phyloP scores from a whole-genome alignment of 2,797 vertebrate species.

The Myotis daubentonii region DNA sequence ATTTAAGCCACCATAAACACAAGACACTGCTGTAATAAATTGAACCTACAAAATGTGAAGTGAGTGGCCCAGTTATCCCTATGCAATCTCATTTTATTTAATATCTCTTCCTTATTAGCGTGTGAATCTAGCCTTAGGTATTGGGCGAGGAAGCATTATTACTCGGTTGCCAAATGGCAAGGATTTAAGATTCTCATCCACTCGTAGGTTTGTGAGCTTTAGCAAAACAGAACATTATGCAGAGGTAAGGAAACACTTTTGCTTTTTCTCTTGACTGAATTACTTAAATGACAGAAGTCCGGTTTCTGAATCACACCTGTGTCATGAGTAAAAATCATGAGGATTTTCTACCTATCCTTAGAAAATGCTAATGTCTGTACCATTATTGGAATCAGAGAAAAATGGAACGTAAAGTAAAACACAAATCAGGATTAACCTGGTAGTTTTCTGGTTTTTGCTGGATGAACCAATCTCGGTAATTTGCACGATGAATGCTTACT shows the following conservation, averaged over 20 bases:
- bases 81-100: neutral
- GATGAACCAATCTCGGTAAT: neutral
- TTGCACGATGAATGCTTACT: constrained; percentile 59
- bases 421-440: constrained; percentile 9
- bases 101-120: neutral
- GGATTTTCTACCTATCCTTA: neutral
- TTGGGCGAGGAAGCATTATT: neutral
- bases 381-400: constrained; percentile 39
- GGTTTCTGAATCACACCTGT: neutral
- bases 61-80: neutral
- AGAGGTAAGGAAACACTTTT: neutral
- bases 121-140: constrained; percentile 22
- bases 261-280: constrained; percentile 36
- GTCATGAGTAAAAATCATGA: neutral
- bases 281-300: constrained; percentile 14
- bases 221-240: neutral
- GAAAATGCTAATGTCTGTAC: neutral
- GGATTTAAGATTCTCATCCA: constrained; percentile 32
- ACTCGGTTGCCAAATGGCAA: constrained; percentile 13
- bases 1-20: neutral
- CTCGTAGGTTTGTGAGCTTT: neutral
- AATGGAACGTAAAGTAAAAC: neutral
- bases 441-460: neutral
- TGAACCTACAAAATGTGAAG: constrained; percentile 6
- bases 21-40: neutral